These are phyloP conservation scores for Riptortus pedestris DNA, from an alignment of 1,140 invertebrate species.

Conservation along the genomic window DNA sequence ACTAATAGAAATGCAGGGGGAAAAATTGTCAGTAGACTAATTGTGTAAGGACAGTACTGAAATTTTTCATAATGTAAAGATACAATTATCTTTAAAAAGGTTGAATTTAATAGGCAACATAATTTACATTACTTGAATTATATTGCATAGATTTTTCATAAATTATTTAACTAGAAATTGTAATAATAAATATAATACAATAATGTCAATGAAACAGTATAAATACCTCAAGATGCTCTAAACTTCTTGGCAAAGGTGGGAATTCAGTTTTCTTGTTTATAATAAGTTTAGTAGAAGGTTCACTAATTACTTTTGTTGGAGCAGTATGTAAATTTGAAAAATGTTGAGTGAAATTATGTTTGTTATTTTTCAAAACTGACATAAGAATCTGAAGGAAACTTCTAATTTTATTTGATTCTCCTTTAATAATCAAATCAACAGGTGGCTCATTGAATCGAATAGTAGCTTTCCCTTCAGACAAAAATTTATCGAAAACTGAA, in stretches of 20 bases:
- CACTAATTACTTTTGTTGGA: neutral
- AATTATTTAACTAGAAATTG: too few relatives aligned
- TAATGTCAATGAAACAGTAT: too few relatives aligned
- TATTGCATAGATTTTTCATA: too few relatives aligned
- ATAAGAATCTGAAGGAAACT: neutral
- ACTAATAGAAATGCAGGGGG: too few relatives aligned
- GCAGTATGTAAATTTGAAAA: slow-evolving; percentile 4
- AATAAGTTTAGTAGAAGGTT: neutral
- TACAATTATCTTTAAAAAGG: too few relatives aligned
- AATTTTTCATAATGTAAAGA: too few relatives aligned
- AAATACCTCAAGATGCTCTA: slow-evolving; percentile 10
- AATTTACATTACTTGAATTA: too few relatives aligned
- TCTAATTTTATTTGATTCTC: neutral
- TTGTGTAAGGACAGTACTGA: too few relatives aligned
- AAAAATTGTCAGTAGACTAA: too few relatives aligned
- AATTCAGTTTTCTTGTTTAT: neutral
- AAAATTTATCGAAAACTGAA: slow-evolving; percentile 9
- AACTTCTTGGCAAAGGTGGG: neutral
- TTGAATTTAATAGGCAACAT: too few relatives aligned
- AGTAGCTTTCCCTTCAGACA: slow-evolving; percentile 16
- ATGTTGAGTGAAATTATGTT: neutral
- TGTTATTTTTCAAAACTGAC: neutral
- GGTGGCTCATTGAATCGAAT: slow-evolving; percentile 16
- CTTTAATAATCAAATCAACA: slow-evolving; percentile 17
- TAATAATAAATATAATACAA: too few relatives aligned